Conservation (phyloP, 2,113 vertebrate genomes). For the Ranitomeya imitator region DNA sequence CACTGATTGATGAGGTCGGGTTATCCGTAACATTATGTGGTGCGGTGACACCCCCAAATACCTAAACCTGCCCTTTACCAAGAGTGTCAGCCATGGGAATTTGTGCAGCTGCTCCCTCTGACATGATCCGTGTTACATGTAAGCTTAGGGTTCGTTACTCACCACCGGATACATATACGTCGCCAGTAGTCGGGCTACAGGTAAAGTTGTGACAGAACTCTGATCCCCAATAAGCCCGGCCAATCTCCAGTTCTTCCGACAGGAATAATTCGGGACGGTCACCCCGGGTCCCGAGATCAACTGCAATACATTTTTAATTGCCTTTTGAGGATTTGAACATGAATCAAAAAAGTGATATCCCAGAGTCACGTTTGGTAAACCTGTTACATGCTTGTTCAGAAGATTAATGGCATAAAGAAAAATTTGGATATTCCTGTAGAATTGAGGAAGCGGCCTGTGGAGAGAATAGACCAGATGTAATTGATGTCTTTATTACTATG, state of each 20-base stretch:
- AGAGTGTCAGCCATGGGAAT: no score
- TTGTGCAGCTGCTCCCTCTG: no score
- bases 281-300: constrained; percentile 17
- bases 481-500: no score
- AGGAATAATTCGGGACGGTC: not conserved
- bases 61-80: no score
- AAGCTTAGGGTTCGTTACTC: not conserved
- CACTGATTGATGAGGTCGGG: no score
- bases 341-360: no score
- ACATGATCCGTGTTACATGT: no score
- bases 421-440: not conserved
- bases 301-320: constrained; percentile 19
- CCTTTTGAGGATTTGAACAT: not conserved
- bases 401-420: no score
- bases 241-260: not conserved
- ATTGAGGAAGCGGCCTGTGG: not conserved
- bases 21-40: no score
- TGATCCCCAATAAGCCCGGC: constrained; percentile 43
- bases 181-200: not conserved
- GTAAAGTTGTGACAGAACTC: not conserved
- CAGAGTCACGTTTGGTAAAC: no score
- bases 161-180: not conserved
- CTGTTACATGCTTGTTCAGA: no score
- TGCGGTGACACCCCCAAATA: no score
- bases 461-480: not conserved